Percentiles rank a stretch among this genome's conserved stretches.
phyloP scores from a whole-genome alignment of 1,140 invertebrate species.

The Drosophila parvula region DNA sequence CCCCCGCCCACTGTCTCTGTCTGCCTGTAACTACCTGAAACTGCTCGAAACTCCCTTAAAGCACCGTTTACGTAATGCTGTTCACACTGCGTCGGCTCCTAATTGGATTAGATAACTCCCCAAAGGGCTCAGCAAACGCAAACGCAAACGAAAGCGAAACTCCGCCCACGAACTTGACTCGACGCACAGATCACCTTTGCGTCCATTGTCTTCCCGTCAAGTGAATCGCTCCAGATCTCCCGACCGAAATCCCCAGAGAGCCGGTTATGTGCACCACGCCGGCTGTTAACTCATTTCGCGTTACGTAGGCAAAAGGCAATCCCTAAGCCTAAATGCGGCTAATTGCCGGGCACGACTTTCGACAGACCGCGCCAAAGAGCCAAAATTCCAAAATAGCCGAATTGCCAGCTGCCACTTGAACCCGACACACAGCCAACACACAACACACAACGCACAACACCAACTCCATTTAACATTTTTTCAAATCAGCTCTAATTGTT shows the following conservation, averaged over 20 bases:
- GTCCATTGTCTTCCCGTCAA: conserved; percentile 41
- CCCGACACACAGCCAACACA: conserved; percentile 26
- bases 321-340: conserved; percentile 63
- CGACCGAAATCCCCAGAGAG: conserved; percentile 36
- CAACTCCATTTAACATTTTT: conserved; percentile 43
- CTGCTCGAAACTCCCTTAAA: conserved; percentile 16
- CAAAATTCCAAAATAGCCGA: conserved; percentile 1
- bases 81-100: conserved; percentile 72
- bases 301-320: conserved; percentile 58
- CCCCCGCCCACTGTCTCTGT: conserved; percentile 12
- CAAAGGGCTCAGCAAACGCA: conserved; percentile 63
- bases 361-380: conserved; percentile 38
- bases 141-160: conserved; percentile 18
- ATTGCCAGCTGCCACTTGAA: conserved; percentile 65
- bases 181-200: conserved; percentile 51
- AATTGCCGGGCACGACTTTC: conserved; percentile 76
- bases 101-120: conserved; percentile 81
- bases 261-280: conserved; percentile 64
- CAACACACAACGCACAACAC: conserved; percentile 23
- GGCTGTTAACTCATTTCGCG: conserved; percentile 55
- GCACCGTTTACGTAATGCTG: conserved; percentile 61
- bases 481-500: conserved; percentile 79
- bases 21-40: neutral
- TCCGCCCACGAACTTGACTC: conserved; percentile 53
- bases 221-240: conserved; percentile 59